Conservation (phyloP, 2,888 invertebrate genomes). For the Zele albiditarsus region DNA sequence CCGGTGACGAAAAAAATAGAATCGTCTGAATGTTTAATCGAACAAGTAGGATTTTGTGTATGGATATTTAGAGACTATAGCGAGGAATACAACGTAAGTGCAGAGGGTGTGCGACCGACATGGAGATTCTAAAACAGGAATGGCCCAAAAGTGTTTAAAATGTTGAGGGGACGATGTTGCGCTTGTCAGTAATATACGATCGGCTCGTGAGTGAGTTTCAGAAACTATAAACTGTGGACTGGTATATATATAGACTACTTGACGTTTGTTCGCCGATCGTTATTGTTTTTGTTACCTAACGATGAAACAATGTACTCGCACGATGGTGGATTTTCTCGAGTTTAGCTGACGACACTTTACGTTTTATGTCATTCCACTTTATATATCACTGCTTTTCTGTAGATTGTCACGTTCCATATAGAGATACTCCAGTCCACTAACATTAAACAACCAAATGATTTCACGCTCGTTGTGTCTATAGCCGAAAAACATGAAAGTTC, state of each 20-base stretch:
- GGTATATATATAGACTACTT: conserved; percentile 14
- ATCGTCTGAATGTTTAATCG: no score
- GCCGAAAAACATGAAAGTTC: no score
- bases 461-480: background rate
- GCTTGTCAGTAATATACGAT: background rate
- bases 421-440: background rate
- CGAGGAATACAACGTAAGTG: background rate
- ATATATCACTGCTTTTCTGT: conserved; percentile 4
- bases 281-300: conserved; percentile 48
- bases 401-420: conserved; percentile 34
- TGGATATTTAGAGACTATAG: background rate
- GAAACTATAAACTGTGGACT: conserved; percentile 24
- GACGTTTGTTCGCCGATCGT: conserved; percentile 43
- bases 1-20: no score
- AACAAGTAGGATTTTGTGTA: background rate
- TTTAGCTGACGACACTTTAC: conserved; percentile 33
- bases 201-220: conserved; percentile 15
- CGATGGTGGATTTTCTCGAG: conserved; percentile 39
- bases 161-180: conserved; percentile 7
- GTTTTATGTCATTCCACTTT: conserved; percentile 24
- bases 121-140: background rate
- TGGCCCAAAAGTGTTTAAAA: conserved; percentile 4
- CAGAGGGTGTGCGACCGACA: background rate
- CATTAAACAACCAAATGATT: background rate
- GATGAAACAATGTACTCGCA: conserved; percentile 42